Evolutionary conservation across 2,888 invertebrate genomes (phyloP).

Genomic region (Diarsia brunnea): DNA sequence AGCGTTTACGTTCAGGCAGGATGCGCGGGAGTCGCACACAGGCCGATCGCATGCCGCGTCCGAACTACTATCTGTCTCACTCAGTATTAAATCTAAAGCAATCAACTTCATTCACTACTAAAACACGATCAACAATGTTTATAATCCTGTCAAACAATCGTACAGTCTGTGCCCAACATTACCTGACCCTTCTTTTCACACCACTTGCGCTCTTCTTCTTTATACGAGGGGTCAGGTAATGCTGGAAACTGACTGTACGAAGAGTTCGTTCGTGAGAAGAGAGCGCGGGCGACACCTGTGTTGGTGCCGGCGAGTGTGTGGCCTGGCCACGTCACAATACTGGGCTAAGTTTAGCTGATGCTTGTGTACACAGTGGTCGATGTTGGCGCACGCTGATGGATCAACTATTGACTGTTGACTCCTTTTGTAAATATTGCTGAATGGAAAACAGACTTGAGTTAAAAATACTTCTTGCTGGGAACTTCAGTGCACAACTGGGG

Average conservation of each 20-base stretch:
- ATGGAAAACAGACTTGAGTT: conserved; percentile 13
- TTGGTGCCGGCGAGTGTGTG: conserved; percentile 13
- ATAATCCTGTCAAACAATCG: conserved; percentile 14
- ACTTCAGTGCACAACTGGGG: not conserved
- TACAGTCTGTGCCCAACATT: not conserved
- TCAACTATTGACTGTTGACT: conserved; percentile 39
- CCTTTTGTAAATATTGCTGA: conserved; percentile 36
- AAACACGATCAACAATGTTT: conserved; percentile 34
- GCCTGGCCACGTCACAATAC: conserved; percentile 28
- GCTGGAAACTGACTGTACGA: not conserved
- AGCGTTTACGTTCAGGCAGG: conserved; percentile 45
- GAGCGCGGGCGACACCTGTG: conserved; percentile 5
- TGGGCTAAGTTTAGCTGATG: conserved; percentile 24
- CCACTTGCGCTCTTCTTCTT: no score
- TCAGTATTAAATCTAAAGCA: not conserved
- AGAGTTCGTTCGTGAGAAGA: not conserved
- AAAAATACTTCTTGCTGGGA: not conserved
- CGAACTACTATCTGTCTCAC: not conserved
- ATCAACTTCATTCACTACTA: not conserved
- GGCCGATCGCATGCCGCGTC: not conserved
- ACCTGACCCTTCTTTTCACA: no score
- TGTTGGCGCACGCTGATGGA: conserved; percentile 13
- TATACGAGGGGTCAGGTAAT: no score
- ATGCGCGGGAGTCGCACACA: conserved; percentile 15
- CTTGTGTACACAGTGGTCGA: conserved; percentile 27